These are phyloP conservation scores for Drosophila quadrilineata DNA, from an alignment of 1,140 invertebrate genomes.

Conservation along the genomic window DNA sequence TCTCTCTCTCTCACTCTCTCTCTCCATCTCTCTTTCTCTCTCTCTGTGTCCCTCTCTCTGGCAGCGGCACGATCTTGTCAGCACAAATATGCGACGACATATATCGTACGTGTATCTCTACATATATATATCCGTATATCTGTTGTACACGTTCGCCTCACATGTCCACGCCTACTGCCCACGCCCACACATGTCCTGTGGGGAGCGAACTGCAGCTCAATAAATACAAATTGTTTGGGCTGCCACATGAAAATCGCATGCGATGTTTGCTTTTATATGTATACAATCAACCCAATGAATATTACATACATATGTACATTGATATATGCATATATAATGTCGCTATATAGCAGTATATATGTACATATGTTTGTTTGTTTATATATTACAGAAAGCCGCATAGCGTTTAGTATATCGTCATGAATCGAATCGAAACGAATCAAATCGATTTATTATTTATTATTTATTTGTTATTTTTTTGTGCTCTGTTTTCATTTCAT, in stretches of 20 bases:
- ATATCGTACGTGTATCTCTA: slow-evolving; percentile 11
- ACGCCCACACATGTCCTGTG: slow-evolving; percentile 5
- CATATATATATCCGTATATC: slow-evolving; percentile 2
- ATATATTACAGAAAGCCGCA: slow-evolving; percentile 1
- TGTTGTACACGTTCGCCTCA: background rate
- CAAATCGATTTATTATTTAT: background rate
- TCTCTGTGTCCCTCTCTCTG: no score
- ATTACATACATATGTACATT: no score
- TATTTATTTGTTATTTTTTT: slow-evolving; percentile 29
- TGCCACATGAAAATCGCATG: slow-evolving; percentile 22
- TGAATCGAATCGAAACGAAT: background rate
- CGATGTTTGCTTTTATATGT: slow-evolving; percentile 35
- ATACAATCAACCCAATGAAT: slow-evolving; percentile 19
- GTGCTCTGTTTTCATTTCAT: slow-evolving; percentile 13
- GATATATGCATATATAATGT: no score
- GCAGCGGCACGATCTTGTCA: no score
- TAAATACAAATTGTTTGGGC: slow-evolving; percentile 28
- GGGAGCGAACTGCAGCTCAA: slow-evolving; percentile 19
- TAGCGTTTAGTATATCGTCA: slow-evolving; percentile 14
- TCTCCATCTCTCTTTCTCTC: no score
- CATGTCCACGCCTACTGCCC: background rate
- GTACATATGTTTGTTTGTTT: no score
- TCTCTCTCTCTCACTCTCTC: no score
- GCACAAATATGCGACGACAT: background rate
- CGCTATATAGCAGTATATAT: no score